Evolutionary conservation across 2,888 invertebrate species (phyloP).

Genomic region (Sinotaia quadrata): DNA sequence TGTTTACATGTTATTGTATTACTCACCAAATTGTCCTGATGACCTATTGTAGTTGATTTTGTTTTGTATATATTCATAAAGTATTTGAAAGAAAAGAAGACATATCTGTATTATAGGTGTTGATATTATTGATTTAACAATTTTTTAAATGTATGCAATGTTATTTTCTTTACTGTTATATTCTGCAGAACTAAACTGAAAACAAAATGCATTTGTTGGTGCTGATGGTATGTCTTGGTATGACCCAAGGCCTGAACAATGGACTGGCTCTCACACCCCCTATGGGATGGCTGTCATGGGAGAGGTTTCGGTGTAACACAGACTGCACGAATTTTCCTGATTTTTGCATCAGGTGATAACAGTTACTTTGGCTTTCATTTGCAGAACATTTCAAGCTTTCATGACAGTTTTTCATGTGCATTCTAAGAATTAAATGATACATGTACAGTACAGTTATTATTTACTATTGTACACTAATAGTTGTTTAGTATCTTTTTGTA

Average conservation of each 20-base stretch:
- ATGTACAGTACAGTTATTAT: neutral
- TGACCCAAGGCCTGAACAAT: neutral
- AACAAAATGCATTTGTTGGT: neutral
- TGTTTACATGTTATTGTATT: no score
- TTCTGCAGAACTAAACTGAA: no score
- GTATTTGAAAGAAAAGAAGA: no score
- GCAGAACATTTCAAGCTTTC: neutral
- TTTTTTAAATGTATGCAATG: no score
- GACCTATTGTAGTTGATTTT: no score
- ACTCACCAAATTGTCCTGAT: no score
- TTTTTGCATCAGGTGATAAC: slow-evolving; percentile 10
- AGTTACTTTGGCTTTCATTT: neutral
- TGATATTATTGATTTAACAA: no score
- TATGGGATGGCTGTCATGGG: slow-evolving; percentile 30
- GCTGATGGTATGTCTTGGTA: neutral
- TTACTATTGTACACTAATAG: neutral
- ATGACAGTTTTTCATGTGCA: neutral
- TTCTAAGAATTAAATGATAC: neutral
- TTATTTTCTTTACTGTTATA: no score
- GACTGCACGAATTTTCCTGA: slow-evolving; percentile 21
- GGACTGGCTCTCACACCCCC: slow-evolving; percentile 17
- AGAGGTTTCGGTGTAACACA: slow-evolving; percentile 18
- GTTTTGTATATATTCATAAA: no score
- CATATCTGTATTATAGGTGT: no score
- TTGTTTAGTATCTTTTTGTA: neutral